These are phyloP conservation scores for Cabera pusaria DNA, from an alignment of 2,888 invertebrate genomes.

Conservation along the genomic window DNA sequence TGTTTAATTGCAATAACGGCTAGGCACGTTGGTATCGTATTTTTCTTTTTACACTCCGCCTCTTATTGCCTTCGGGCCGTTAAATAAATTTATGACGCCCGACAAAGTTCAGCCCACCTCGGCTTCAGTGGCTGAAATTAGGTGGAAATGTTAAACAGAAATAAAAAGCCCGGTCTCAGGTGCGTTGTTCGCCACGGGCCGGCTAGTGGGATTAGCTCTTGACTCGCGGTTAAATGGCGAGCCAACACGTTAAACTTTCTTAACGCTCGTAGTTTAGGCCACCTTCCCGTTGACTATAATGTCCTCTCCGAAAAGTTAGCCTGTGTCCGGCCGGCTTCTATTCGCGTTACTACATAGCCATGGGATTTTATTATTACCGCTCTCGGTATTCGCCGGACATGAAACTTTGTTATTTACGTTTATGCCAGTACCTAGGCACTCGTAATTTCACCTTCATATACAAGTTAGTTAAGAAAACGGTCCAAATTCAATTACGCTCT, in stretches of 20 bases:
- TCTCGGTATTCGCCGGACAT: constrained; percentile 43
- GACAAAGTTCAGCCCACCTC: constrained; percentile 81
- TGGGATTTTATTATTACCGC: constrained; percentile 55
- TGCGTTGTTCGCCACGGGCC: constrained; percentile 59
- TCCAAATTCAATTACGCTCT: constrained; percentile 64
- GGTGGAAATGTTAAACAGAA: constrained; percentile 77
- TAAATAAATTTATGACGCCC: constrained; percentile 83
- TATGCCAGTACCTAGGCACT: constrained; percentile 35
- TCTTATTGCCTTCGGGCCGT: constrained; percentile 82
- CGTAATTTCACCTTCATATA: constrained; percentile 35
- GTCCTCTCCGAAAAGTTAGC: constrained; percentile 61
- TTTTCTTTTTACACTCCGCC: constrained; percentile 83
- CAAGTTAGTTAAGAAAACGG: constrained; percentile 38
- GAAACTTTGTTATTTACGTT: constrained; percentile 62
- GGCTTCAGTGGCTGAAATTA: constrained; percentile 72
- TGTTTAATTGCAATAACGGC: constrained; percentile 84
- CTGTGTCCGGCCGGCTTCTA: constrained; percentile 50
- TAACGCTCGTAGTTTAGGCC: constrained; percentile 73
- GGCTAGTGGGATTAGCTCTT: constrained; percentile 73
- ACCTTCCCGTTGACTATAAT: constrained; percentile 66
- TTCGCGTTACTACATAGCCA: constrained; percentile 55
- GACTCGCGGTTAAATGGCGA: constrained; percentile 74
- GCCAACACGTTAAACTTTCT: constrained; percentile 78
- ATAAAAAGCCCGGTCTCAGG: constrained; percentile 77
- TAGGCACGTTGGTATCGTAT: constrained; percentile 84